phyloP scores from a whole-genome alignment of 2,113 vertebrate genomes.

The Muntiacus reevesi region DNA sequence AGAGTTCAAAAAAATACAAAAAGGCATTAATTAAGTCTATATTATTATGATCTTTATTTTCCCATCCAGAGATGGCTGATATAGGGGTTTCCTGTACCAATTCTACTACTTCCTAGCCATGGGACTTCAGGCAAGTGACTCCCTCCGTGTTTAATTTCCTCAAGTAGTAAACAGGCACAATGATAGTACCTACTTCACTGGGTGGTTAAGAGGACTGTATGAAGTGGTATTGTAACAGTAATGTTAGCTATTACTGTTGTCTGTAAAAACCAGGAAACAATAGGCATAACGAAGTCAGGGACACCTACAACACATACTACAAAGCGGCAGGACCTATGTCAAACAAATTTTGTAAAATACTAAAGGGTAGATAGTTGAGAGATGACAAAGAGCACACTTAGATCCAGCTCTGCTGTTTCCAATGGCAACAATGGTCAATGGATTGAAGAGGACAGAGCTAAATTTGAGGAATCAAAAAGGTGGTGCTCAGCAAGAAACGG shows the following conservation, averaged over 20 bases:
- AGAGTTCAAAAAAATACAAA: neutral
- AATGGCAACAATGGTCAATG: neutral
- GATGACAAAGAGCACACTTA: neutral
- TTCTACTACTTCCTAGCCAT: neutral
- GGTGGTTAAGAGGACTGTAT: neutral
- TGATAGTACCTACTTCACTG: neutral
- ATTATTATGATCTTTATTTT: neutral
- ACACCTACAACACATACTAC: neutral
- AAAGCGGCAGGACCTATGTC: neutral
- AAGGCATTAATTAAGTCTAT: neutral
- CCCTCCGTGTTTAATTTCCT: neutral
- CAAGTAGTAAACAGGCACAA: neutral
- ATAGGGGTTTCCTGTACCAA: neutral
- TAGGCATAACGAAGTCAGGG: neutral
- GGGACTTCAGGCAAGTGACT: neutral
- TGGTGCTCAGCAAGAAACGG: neutral
- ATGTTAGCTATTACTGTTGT: neutral
- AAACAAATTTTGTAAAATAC: neutral
- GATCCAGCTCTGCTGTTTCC: neutral
- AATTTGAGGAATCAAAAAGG: neutral
- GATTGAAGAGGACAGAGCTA: neutral
- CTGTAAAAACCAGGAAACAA: neutral
- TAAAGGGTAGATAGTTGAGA: neutral
- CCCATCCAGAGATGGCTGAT: neutral
- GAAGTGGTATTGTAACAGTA: neutral